These are phyloP conservation scores for Capitulum mitella DNA, from an alignment of 2,888 invertebrate genomes.

Conservation along the genomic window DNA sequence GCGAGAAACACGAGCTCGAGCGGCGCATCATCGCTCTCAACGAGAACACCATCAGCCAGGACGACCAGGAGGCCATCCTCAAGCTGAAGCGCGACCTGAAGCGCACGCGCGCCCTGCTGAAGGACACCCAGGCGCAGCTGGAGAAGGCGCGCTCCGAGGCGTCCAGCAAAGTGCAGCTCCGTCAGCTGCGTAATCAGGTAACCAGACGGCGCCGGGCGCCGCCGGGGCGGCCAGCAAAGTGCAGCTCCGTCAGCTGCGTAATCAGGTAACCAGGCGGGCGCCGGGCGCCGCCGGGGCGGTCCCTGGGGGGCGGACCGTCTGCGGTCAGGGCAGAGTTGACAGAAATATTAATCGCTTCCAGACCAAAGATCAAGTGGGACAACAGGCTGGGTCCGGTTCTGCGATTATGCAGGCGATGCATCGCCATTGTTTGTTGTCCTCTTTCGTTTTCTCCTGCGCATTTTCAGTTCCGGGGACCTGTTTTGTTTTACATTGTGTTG, in stretches of 20 bases:
- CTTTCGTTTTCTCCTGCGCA: too few relatives aligned
- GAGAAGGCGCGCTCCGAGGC: slow-evolving; percentile 81
- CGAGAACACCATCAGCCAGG: slow-evolving; percentile 44
- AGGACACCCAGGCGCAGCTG: slow-evolving; percentile 85
- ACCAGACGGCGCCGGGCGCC: not conserved
- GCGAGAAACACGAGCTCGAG: slow-evolving; percentile 88
- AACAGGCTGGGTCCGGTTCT: too few relatives aligned
- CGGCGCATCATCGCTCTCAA: slow-evolving; percentile 64
- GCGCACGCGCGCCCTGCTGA: slow-evolving; percentile 77
- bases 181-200: slow-evolving; percentile 68
- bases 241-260: slow-evolving; percentile 65
- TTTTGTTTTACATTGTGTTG: too few relatives aligned
- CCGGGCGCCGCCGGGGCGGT: slow-evolving; percentile 58
- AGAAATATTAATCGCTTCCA: too few relatives aligned
- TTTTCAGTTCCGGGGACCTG: too few relatives aligned
- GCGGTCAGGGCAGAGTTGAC: too few relatives aligned
- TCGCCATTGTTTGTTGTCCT: too few relatives aligned
- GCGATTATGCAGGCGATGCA: too few relatives aligned
- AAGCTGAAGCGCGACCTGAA: slow-evolving; percentile 77
- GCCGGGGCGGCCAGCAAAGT: slow-evolving; percentile 72
- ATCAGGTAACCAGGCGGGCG: slow-evolving; percentile 50
- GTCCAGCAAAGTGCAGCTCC: slow-evolving; percentile 66
- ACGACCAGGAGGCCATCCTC: slow-evolving; percentile 63
- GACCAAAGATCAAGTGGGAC: too few relatives aligned
- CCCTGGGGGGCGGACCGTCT: not conserved